A percentile compares a stretch with the other conserved stretches of the same genome.
phyloP scores from a whole-genome alignment of 2,113 vertebrate genomes.

The Platysteira castanea region DNA sequence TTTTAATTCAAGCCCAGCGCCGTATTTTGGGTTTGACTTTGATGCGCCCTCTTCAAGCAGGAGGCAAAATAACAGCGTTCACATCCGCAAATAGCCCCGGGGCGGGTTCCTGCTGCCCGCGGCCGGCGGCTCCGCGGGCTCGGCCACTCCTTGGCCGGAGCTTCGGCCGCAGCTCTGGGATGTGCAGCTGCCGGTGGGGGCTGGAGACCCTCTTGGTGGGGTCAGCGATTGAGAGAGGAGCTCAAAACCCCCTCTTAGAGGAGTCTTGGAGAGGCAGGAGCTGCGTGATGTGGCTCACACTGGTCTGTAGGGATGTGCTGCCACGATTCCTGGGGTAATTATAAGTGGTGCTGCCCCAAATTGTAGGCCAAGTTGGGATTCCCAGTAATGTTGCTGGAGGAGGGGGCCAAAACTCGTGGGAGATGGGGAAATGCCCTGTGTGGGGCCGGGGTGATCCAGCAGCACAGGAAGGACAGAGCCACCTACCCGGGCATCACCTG shows the following conservation, averaged over 20 bases:
- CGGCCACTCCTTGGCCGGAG: not conserved
- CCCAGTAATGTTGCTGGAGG: accelerated
- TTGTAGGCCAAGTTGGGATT: not conserved
- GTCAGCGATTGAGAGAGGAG: not conserved
- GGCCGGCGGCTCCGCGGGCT: not conserved
- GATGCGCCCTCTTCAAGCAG: slow-evolving; percentile 58
- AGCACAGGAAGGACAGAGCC: accelerated
- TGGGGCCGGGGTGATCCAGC: not conserved
- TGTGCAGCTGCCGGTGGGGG: accelerated
- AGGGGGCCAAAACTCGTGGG: accelerated
- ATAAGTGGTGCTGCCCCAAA: not conserved
- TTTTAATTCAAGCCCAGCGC: slow-evolving; percentile 54
- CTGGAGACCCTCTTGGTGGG: not conserved
- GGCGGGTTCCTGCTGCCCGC: slow-evolving; percentile 1
- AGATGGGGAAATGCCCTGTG: not conserved
- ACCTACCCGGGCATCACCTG: accelerated
- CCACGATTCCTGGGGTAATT: accelerated
- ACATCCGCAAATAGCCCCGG: slow-evolving; percentile 51
- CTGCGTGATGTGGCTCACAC: accelerated
- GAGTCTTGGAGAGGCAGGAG: not conserved
- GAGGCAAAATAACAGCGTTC: slow-evolving; percentile 66
- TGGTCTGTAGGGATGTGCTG: accelerated
- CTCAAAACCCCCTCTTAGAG: not conserved
- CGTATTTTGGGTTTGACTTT: slow-evolving; percentile 56
- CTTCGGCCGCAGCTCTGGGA: not conserved